Conservation (phyloP, 1,140 invertebrate species). For the Maniola jurtina region DNA sequence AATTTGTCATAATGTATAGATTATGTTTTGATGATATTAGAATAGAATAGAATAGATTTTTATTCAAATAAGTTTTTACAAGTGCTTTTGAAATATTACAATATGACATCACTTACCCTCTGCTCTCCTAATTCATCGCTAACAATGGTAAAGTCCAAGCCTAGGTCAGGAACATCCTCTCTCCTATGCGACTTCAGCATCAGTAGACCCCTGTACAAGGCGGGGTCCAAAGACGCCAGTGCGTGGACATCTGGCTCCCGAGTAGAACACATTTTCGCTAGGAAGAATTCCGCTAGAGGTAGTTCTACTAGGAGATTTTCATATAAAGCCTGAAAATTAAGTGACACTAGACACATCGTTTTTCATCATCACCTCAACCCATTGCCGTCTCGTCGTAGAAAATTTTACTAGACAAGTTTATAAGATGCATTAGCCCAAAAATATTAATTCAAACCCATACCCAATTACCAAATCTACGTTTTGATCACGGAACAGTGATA, state of each 20-base stretch:
- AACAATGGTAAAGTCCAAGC: conserved; percentile 96
- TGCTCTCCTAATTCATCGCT: conserved; percentile 95
- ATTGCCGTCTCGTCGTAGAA: too few relatives aligned
- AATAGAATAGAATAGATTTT: too few relatives aligned
- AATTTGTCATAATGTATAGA: too few relatives aligned
- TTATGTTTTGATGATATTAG: too few relatives aligned
- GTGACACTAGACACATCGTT: background rate
- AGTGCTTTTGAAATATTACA: too few relatives aligned
- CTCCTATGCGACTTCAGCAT: conserved; percentile 89
- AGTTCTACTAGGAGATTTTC: conserved; percentile 97
- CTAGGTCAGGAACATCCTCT: conserved; percentile 88
- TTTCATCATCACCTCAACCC: too few relatives aligned
- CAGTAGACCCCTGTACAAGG: conserved; percentile 94
- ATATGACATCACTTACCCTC: conserved; percentile 74
- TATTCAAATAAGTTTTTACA: too few relatives aligned
- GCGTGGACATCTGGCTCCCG: conserved; percentile 95
- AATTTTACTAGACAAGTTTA: too few relatives aligned
- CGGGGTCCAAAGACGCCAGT: conserved; percentile 94
- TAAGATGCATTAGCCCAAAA: too few relatives aligned
- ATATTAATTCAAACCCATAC: too few relatives aligned
- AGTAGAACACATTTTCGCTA: conserved; percentile 85
- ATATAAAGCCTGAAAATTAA: conserved; percentile 87
- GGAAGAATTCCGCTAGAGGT: conserved; percentile 95
- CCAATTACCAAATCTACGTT: too few relatives aligned
- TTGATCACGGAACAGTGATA: too few relatives aligned